Conservation (phyloP, 2,888 invertebrate genomes). For the Tenthredo livida region DNA sequence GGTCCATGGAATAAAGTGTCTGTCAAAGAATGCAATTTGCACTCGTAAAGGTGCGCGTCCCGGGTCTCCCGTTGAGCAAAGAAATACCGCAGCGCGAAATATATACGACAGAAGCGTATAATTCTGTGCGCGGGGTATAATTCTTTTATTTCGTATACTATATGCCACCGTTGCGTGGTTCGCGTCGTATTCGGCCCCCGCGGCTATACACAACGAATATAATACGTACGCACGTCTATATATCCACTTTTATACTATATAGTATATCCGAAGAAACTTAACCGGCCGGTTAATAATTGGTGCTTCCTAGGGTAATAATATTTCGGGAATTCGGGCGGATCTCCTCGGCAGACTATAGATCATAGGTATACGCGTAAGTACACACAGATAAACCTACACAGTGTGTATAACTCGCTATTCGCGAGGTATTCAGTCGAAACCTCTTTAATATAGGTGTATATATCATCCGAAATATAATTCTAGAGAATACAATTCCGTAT, state of each 20-base stretch:
- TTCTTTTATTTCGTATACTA: slow-evolving; percentile 39
- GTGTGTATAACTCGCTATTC: background rate
- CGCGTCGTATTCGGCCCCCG: slow-evolving; percentile 36
- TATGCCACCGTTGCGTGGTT: slow-evolving; percentile 47
- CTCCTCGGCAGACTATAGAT: background rate
- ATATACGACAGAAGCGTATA: slow-evolving; percentile 51
- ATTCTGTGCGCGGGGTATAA: slow-evolving; percentile 29
- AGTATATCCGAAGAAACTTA: background rate
- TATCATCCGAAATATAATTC: background rate
- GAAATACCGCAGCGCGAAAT: slow-evolving; percentile 47
- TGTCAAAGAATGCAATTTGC: slow-evolving; percentile 51
- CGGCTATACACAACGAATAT: slow-evolving; percentile 22
- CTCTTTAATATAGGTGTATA: background rate
- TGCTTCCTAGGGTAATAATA: slow-evolving; percentile 27
- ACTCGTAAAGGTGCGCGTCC: slow-evolving; percentile 51
- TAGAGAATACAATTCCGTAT: background rate
- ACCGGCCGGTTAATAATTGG: slow-evolving; percentile 12
- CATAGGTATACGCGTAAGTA: background rate
- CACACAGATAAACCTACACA: background rate
- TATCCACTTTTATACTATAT: background rate
- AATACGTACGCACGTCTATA: background rate
- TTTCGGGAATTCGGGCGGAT: slow-evolving; percentile 24
- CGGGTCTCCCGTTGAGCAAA: slow-evolving; percentile 43
- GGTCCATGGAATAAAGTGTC: slow-evolving; percentile 44
- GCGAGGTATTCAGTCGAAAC: background rate